Conservation (phyloP, 2,113 vertebrate genomes). For the Gymnorhina tibicen region DNA sequence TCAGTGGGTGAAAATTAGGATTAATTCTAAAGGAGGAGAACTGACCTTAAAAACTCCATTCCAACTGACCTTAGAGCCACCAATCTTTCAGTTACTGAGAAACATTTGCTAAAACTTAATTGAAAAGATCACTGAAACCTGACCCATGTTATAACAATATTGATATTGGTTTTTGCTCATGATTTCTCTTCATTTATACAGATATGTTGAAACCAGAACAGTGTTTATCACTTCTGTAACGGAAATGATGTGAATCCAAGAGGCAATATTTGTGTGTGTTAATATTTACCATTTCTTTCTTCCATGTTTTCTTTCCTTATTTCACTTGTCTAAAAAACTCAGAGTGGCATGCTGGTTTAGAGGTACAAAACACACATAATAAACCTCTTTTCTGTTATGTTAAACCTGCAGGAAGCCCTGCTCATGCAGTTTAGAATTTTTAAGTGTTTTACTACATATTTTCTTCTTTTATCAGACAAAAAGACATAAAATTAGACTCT, state of each 20-base stretch:
- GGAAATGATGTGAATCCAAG: not conserved
- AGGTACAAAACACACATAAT: not conserved
- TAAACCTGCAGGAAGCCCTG: not conserved
- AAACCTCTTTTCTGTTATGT: not conserved
- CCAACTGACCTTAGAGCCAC: not conserved
- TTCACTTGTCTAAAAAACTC: not conserved
- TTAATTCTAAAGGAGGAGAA: slow-evolving; percentile 10
- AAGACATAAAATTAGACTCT: not conserved
- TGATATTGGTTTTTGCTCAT: not conserved
- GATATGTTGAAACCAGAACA: not conserved
- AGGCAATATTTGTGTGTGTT: not conserved
- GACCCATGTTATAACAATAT: not conserved
- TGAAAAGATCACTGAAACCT: not conserved
- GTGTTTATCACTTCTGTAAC: not conserved
- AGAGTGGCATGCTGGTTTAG: not conserved
- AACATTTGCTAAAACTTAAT: not conserved
- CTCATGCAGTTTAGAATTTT: not conserved
- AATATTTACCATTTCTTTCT: not conserved
- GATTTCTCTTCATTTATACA: not conserved
- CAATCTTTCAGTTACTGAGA: not conserved
- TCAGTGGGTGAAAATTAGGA: not conserved
- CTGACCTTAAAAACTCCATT: slow-evolving; percentile 18
- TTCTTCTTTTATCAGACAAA: not conserved
- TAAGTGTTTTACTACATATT: not conserved
- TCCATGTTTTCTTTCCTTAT: not conserved